phyloP scores from a whole-genome alignment of 1,140 invertebrate species.

The Lutraria rhynchaena region DNA sequence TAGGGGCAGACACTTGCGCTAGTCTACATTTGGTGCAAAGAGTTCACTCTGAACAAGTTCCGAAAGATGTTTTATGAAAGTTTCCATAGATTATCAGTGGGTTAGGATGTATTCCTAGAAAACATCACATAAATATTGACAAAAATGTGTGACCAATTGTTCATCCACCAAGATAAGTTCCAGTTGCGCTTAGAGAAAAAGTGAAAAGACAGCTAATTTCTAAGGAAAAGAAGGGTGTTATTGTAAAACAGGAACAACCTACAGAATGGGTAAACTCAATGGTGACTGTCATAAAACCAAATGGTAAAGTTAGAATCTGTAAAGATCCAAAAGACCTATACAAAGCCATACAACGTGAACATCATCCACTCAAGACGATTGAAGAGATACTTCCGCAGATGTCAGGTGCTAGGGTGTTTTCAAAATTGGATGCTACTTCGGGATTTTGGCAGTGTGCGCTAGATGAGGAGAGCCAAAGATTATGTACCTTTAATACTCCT shows the following conservation, averaged over 20 bases:
- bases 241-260: conserved; percentile 54
- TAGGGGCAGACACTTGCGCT: conserved; percentile 12
- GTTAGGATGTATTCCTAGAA: conserved; percentile 56
- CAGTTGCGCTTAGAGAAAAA: conserved; percentile 46
- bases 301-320: conserved; percentile 82
- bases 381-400: conserved; percentile 59
- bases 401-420: conserved; percentile 55
- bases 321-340: conserved; percentile 84
- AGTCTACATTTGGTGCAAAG: conserved; percentile 6
- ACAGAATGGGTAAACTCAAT: conserved; percentile 65
- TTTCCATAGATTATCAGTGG: conserved; percentile 48
- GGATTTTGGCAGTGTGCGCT: conserved; percentile 83
- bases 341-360: conserved; percentile 78
- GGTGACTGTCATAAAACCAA: conserved; percentile 48
- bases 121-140: conserved; percentile 50
- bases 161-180: conserved; percentile 54
- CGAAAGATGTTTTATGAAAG: background rate
- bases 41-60: background rate
- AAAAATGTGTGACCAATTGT: conserved; percentile 38
- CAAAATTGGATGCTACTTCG: conserved; percentile 60
- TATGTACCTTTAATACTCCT: conserved; percentile 75
- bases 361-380: conserved; percentile 57
- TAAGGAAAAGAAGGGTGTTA: conserved; percentile 57
- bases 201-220: conserved; percentile 62
- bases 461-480: conserved; percentile 70